Evolutionary conservation across 1,140 invertebrate species (phyloP), one percentile per base, ranked within the genome.

Genomic region (Camponotus floridanus): DNA sequence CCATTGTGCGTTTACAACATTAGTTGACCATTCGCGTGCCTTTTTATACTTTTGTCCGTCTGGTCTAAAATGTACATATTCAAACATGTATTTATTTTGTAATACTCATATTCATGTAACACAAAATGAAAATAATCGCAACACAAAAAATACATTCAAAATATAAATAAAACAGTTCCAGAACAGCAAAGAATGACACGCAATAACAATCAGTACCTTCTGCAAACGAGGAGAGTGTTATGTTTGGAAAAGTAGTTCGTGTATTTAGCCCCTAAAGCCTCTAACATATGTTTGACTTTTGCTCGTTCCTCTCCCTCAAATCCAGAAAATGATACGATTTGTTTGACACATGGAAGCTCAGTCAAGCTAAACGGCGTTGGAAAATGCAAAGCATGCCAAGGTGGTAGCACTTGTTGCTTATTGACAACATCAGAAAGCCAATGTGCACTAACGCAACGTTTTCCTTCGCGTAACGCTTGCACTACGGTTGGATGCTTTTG

Each of bases 1-100:
- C 99, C 99, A 99, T 86, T 98, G 97, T 8, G 98, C 97, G 94
- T 99, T 99, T 0, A 99, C 98, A 3, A 98, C 97, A 18, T 98
- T 97, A 21, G 96, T 96, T 90, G 96, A 96, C 98, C 98, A 99
- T 93, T 99, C 98, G 64, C 98, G 96, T 0, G 99, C 99, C 91
- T 98, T 98, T 88, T 97, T 96, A 94, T 97, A 99, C 94, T 99
- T 99, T 67, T 95, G 95, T 45, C 98, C 98, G 90, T 98, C 98
- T 0, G 97, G 96, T 89, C 98, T 98, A 88, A 64, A 94, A 92
- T 65, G 62, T 26, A 26, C 1, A 26, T 4, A 80, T 80, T 80
- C 55, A 21, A 9, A 0, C 3, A 79, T 80, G n/a, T 59, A 80
- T 31, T 26, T 26, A 68, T 70, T n/a, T 8, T 42, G 61, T 61